Base-by-base conservation (phyloP, 2,797 vertebrate genomes). In the Arnoldichthys spilopterus region DNA sequence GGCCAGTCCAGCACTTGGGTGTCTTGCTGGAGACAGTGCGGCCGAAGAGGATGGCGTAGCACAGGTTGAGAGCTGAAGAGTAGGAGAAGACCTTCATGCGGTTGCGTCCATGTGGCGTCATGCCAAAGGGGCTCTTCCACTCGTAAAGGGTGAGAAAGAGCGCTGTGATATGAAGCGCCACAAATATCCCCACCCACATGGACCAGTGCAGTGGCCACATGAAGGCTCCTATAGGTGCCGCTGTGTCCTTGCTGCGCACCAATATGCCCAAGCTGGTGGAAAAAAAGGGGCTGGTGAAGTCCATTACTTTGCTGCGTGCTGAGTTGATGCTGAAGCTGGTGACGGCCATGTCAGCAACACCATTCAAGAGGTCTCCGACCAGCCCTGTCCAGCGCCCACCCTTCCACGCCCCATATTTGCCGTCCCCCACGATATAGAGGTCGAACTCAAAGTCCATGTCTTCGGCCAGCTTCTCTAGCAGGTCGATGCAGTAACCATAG, bases 181-280 rank as follows among this genome's bases (percentile, higher is more conserved):
- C 88, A 0, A 97, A 98, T 83, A 98, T 91, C 6, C 97, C 96
- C 88, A 98, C 91, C 96, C 97, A 97, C 96, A 96, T 97, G 72
- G 96, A 94, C 97, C 97, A 98, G 89, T 97, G 97, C 83, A 98
- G 85, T 0, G 96, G 96, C 96, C 96, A 97, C 95, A 95, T 96
- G 89, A 98, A 98, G 61, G 96, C 96, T 0, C 96, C 95, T 0
- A 97, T 94, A 34, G 96, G 95, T 0, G 96, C 95, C 0, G 95
- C 96, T 0, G 95, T 95, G 89, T 98, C 97, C 54, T 92, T 93
- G 9, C 95, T 93, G 16, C 96, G 93, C 82, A 96, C 96, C 85
- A 97, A 85, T 89, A 98, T 98, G 72, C 96, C 96, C 88, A 98
- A 86, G 86, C 96, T 98, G 85, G 96, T 98, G 85, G 97, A 97